A percentile compares a stretch with the other conserved stretches of the same genome.
Conservation (phyloP, 2,797 vertebrate species). For the Liasis olivaceus region DNA sequence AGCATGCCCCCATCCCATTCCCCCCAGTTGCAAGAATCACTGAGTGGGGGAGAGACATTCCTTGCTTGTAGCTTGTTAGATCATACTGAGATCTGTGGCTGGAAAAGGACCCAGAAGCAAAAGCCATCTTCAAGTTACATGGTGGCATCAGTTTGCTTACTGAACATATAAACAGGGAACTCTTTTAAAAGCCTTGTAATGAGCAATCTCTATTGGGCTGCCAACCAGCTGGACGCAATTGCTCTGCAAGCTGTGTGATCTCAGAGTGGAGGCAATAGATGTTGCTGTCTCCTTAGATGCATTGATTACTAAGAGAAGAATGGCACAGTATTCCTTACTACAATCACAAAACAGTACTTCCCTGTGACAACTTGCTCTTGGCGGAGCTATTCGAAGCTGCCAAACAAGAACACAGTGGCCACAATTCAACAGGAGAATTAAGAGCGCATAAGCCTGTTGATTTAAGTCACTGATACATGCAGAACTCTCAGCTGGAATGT, state of each 20-base stretch:
- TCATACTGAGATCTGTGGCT: not conserved
- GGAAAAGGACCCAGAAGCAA: no score
- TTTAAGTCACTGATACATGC: not conserved
- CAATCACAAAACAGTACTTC: constrained; percentile 5
- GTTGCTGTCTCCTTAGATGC: constrained; percentile 4
- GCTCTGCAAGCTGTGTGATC: not conserved
- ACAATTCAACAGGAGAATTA: not conserved
- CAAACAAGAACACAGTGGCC: constrained; percentile 1
- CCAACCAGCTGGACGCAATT: constrained; percentile 11
- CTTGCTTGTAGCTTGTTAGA: not conserved
- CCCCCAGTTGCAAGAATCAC: not conserved
- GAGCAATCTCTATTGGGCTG: not conserved
- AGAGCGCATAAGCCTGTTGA: not conserved
- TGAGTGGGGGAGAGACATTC: not conserved
- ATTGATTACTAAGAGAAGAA: not conserved
- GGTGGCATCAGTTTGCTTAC: not conserved
- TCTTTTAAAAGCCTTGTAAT: constrained; percentile 11
- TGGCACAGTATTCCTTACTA: not conserved
- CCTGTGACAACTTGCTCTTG: not conserved
- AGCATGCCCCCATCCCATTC: not conserved
- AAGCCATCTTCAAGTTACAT: not conserved
- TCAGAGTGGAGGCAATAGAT: constrained; percentile 25
- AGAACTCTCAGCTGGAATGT: not conserved
- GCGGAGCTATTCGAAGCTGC: not conserved
- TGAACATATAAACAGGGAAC: not conserved